Evolutionary conservation across 2,888 invertebrate species (phyloP), one percentile per base, ranked within the genome.

Genomic region (Coremacera marginata): DNA sequence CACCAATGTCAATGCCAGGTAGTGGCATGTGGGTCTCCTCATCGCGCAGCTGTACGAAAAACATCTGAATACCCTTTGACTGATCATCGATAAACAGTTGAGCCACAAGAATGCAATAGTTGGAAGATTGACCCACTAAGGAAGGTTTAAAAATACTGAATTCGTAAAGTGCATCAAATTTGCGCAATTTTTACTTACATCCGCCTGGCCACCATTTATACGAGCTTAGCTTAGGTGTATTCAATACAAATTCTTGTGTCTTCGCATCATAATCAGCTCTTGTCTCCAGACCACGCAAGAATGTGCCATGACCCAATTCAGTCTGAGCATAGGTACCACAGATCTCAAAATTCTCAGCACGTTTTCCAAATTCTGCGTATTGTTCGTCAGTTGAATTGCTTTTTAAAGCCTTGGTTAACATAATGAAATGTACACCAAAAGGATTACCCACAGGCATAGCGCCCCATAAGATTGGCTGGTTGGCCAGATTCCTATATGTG

Each of bases 171-270:
- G 25, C 8, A 5, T 27, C 11, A 16, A 0, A 5, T 1, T 55
- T 55, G n/a, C 27, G 1, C 63, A 31, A 31, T 11, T 37, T 57
- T 9, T 9, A 92, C 95, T 92, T 90, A 97, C 96, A 91, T 88
- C 95, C 95, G 19, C 98, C 98, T 27, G 97, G 97, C 98, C 98
- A 98, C 96, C 97, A 98, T 90, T 98, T 98, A 87, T 95, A 95
- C 0, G 98, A 93, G 0, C 96, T 94, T 11, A 97, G 89, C 2
- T 94, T 95, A 0, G 98, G 98, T 73, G 95, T 95, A 86, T 97
- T 92, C 37, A 98, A 88, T 44, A 97, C 90, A 86, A 98, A 98
- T 90, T 98, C 95, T 87, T 96, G 91, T 0, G 94, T 95, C 2
- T 88, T 85, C 0, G 93, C 91, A 88, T 98, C 97, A 86, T 95